These are phyloP conservation scores for Cephus pulcher DNA, from an alignment of 2,888 invertebrate genomes.

Conservation along the genomic window DNA sequence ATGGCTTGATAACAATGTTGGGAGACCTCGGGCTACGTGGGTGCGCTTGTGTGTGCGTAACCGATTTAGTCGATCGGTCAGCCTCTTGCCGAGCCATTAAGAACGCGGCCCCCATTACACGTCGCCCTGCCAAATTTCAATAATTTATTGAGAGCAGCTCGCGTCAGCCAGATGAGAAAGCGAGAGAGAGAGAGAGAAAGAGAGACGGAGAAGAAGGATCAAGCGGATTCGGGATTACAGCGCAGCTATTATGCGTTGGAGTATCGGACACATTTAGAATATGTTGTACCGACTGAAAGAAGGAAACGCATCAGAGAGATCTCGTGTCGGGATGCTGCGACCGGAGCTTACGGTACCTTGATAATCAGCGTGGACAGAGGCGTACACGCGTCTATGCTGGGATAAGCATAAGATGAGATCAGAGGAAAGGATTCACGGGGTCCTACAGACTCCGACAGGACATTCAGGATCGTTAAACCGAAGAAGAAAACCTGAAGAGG, in stretches of 20 bases:
- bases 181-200: background rate
- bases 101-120: slow-evolving; percentile 25
- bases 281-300: background rate
- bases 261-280: background rate
- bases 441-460: slow-evolving; percentile 21
- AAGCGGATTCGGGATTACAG: background rate
- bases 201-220: background rate
- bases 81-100: background rate
- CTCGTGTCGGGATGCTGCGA: slow-evolving; percentile 1
- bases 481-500: background rate
- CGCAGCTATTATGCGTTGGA: background rate
- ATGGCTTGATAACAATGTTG: slow-evolving; percentile 52
- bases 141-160: slow-evolving; percentile 40
- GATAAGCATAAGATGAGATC: slow-evolving; percentile 26
- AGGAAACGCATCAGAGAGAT: slow-evolving; percentile 1
- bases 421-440: slow-evolving; percentile 5
- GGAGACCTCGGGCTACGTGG: slow-evolving; percentile 43
- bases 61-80: background rate
- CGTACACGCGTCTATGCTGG: slow-evolving; percentile 44
- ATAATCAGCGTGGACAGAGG: slow-evolving; percentile 52
- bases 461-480: slow-evolving; percentile 37
- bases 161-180: background rate
- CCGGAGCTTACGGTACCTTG: slow-evolving; percentile 49
- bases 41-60: slow-evolving; percentile 27
- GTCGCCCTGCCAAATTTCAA: slow-evolving; percentile 45